phyloP scores from a whole-genome alignment of 2,888 invertebrate genomes.

The Rhaphigaster nebulosa region DNA sequence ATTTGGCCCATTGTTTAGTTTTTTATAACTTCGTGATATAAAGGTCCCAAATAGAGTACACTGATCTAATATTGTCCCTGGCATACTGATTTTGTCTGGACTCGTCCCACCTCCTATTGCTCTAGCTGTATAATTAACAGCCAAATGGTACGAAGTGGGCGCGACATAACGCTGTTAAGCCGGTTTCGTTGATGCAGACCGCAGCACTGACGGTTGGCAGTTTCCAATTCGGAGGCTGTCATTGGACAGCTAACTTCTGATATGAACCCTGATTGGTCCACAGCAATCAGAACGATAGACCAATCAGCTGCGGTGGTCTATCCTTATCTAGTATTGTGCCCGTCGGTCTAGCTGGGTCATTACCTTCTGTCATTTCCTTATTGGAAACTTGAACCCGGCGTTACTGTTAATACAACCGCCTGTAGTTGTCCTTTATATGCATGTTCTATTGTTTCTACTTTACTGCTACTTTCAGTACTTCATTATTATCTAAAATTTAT shows the following conservation, averaged over 20 bases:
- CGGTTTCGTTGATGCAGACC: background rate
- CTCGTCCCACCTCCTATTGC: background rate
- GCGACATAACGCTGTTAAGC: background rate
- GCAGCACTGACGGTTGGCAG: background rate
- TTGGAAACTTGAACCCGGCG: background rate
- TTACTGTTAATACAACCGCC: background rate
- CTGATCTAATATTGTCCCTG: background rate
- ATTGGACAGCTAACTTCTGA: conserved; percentile 4
- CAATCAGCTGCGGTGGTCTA: background rate
- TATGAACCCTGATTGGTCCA: background rate
- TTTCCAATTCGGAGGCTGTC: conserved; percentile 1
- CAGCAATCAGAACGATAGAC: conserved; percentile 9
- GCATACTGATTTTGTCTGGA: background rate
- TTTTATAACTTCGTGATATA: too few species aligned
- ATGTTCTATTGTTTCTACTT: too few species aligned
- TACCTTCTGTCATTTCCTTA: background rate
- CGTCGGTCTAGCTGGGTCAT: background rate
- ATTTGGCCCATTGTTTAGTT: too few species aligned
- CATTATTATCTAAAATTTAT: too few species aligned
- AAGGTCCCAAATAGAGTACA: too few species aligned
- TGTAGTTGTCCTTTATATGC: background rate
- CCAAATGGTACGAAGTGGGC: background rate
- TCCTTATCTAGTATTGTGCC: background rate
- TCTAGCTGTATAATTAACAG: background rate
- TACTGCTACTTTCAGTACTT: too few species aligned